Evolutionary conservation across 2,888 invertebrate species (phyloP).

Genomic region (Mimachlamys varia): DNA sequence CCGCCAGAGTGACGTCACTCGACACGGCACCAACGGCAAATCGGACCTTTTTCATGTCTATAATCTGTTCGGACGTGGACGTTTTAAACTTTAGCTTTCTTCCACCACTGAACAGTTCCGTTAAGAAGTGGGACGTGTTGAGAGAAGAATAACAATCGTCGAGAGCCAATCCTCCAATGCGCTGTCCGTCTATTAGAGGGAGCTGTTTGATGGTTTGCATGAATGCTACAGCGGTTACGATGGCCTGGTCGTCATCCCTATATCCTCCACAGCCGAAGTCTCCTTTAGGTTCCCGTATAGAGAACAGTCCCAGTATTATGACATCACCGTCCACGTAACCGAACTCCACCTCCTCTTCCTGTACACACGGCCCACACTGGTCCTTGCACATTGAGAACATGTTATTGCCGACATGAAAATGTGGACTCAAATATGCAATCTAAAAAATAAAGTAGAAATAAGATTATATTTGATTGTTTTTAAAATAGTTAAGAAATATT

Average conservation of each 20-base stretch:
- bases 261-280: constrained; percentile 58
- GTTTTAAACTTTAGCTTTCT: constrained; percentile 51
- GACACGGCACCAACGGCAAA: constrained; percentile 84
- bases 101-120: constrained; percentile 59
- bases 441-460: neutral
- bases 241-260: constrained; percentile 57
- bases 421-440: neutral
- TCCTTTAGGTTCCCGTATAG: constrained; percentile 54
- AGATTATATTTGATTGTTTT: too few relatives aligned
- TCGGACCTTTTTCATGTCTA: constrained; percentile 61
- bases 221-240: constrained; percentile 65
- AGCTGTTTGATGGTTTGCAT: constrained; percentile 55
- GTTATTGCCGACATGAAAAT: neutral
- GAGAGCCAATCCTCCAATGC: constrained; percentile 64
- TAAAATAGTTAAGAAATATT: too few relatives aligned
- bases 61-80: constrained; percentile 43
- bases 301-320: constrained; percentile 65
- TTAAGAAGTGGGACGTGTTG: constrained; percentile 57
- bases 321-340: constrained; percentile 64
- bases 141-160: constrained; percentile 70
- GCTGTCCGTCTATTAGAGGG: constrained; percentile 42
- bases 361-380: constrained; percentile 58
- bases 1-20: constrained; percentile 62
- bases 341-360: constrained; percentile 52
- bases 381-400: constrained; percentile 54